Percentiles rank a stretch among this genome's conserved stretches.
These are phyloP conservation scores for Patiria pectinifera DNA, from an alignment of 53 echinoderm and acorn worm species.

Conservation along the genomic window DNA sequence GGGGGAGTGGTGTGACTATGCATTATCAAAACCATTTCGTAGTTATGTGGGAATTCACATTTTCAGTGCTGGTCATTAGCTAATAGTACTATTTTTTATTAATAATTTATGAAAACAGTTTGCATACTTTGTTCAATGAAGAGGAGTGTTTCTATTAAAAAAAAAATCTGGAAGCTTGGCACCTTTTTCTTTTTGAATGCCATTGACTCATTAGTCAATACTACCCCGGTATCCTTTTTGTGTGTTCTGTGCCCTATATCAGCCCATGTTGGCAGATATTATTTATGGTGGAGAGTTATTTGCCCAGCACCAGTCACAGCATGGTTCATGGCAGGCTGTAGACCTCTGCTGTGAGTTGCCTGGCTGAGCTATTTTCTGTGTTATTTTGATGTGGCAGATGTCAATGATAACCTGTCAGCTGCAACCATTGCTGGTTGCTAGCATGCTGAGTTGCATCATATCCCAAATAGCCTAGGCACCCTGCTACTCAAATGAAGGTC, in stretches of 20 bases:
- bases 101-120: too few species aligned
- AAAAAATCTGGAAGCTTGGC: too few species aligned
- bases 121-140: too few species aligned
- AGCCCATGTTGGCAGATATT: not conserved
- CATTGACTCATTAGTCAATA: too few species aligned
- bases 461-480: not conserved
- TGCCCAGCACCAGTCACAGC: constrained; percentile 25
- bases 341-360: constrained; percentile 37
- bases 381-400: constrained; percentile 43
- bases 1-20: too few species aligned
- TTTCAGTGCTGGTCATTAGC: too few species aligned
- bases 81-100: too few species aligned
- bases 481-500: not conserved
- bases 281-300: not conserved
- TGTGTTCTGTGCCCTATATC: not conserved
- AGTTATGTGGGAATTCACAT: too few species aligned
- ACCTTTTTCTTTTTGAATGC: too few species aligned
- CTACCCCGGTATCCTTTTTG: too few species aligned
- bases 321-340: constrained; percentile 6
- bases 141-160: too few species aligned
- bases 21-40: too few species aligned
- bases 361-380: constrained; percentile 30
- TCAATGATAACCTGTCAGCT: constrained; percentile 37
- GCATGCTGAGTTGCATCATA: constrained; percentile 11
- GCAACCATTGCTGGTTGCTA: not conserved